Base-by-base conservation (phyloP, 2,797 vertebrate species). In the Eupleurogrammus muticus region DNA sequence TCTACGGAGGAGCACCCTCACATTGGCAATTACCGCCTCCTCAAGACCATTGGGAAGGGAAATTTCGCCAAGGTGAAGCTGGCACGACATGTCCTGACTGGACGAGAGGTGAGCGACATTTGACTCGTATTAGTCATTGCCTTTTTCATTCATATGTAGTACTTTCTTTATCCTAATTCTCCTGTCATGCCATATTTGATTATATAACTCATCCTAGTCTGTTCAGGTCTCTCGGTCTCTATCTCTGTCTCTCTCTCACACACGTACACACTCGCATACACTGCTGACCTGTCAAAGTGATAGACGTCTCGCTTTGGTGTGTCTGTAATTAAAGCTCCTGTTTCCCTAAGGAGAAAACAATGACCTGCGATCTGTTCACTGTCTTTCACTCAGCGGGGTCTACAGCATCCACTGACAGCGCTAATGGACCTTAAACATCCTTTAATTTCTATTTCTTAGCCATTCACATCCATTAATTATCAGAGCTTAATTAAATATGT, bases 61-160 rank as follows among this genome's bases (percentile, higher is more conserved):
- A 98, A 98, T 87, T 98, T 98, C 70, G 97, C 96, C 89, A 98
- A 98, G 90, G 97, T 98, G 73, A 98, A 98, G 75, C 88, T 98
- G 90, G 97, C 97, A 17, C 93, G 96, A 67, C 97, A 98, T 60
- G 95, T 97, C 62, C 94, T 97, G 51, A 98, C 97, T 13, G 96
- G 97, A 70, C 94, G 97, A 94, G 97, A 98, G 96, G 97, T 98
- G 88, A 94, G 95, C 69, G 17, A 12, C 16, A 11, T 74, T 66
- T 44, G 17, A 40, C 55, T 24, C 16, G 0, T 35, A 10, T 14
- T 5, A 47, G 28, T 63, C 0, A 52, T 40, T 9, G 13, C 7
- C 9, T 61, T 23, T 50, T 36, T 34, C 38, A 2, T 60, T 5
- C 11, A 12, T 7, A 11, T 48, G 8, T 2, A 24, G 1, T 11